phyloP scores from a whole-genome alignment of 2,888 invertebrate genomes.

The Parapristionchus giblindavisi region DNA sequence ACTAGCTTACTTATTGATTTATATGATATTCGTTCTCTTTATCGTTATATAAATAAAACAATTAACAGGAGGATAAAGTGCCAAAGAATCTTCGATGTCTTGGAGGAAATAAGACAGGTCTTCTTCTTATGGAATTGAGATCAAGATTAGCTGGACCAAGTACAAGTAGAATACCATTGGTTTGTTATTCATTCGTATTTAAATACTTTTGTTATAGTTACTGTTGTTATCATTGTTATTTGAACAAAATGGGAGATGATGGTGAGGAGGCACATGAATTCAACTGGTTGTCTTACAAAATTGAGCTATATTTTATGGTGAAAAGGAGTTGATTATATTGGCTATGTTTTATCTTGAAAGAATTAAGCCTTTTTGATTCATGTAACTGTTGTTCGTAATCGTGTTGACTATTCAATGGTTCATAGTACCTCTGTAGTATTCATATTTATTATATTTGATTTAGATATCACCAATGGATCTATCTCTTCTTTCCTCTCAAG shows the following conservation, averaged over 20 bases:
- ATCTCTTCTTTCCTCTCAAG: slow-evolving; percentile 45
- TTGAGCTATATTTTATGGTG: neutral
- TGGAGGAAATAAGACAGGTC: slow-evolving; percentile 64
- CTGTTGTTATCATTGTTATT: too few relatives aligned
- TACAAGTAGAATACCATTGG: slow-evolving; percentile 58
- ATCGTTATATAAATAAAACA: neutral
- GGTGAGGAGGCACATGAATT: too few relatives aligned
- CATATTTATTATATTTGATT: too few relatives aligned
- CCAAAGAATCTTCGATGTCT: slow-evolving; percentile 53
- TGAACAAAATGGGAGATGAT: too few relatives aligned
- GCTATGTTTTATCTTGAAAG: too few relatives aligned
- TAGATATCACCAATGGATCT: slow-evolving; percentile 47
- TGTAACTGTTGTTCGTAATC: too few relatives aligned
- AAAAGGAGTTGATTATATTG: neutral
- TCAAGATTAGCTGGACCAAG: slow-evolving; percentile 52
- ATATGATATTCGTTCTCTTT: neutral
- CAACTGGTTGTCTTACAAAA: neutral
- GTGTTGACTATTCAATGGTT: too few relatives aligned
- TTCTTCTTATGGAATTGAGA: slow-evolving; percentile 66
- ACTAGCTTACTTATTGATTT: neutral
- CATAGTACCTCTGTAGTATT: too few relatives aligned
- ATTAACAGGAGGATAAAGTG: slow-evolving; percentile 11
- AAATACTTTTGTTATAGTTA: too few relatives aligned
- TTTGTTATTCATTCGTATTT: too few relatives aligned
- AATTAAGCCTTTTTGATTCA: too few relatives aligned